Evolutionary conservation across 2,113 vertebrate genomes (phyloP).

Genomic region (Otis tarda): DNA sequence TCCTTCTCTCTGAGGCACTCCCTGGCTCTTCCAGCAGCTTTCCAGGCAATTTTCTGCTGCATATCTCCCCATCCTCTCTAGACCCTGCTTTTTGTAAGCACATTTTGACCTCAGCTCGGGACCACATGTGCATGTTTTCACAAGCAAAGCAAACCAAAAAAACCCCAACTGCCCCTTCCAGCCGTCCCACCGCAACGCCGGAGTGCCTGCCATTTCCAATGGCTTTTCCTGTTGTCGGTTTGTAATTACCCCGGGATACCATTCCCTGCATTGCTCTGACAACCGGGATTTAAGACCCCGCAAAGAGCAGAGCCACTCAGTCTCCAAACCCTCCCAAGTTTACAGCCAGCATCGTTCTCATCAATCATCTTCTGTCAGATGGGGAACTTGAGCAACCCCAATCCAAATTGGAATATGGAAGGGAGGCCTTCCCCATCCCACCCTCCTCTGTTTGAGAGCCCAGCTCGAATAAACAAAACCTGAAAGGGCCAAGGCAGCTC

Average conservation of each 20-base stretch:
- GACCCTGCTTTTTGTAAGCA: background rate
- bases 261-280: background rate
- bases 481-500: slow-evolving; percentile 65
- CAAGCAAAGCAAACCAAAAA: background rate
- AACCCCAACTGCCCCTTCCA: background rate
- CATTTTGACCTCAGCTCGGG: background rate
- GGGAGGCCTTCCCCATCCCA: background rate
- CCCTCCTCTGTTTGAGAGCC: slow-evolving; percentile 49
- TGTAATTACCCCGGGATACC: slow-evolving; percentile 10
- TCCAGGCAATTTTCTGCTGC: background rate
- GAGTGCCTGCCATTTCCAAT: background rate
- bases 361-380: slow-evolving; percentile 57
- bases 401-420: slow-evolving; percentile 38
- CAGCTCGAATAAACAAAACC: slow-evolving; percentile 67
- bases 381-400: slow-evolving; percentile 18
- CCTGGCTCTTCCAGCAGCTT: background rate
- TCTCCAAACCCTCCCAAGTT: slow-evolving; percentile 7
- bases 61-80: background rate
- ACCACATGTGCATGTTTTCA: background rate
- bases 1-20: background rate
- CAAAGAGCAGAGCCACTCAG: background rate
- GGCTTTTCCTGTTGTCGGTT: slow-evolving; percentile 30
- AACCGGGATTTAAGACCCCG: background rate
- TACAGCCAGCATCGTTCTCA: slow-evolving; percentile 21
- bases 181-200: fast-evolving